Percentiles rank a stretch among this genome's conserved stretches.
phyloP scores from a whole-genome alignment of 2,888 invertebrate genomes.

The Bugula neritina region DNA sequence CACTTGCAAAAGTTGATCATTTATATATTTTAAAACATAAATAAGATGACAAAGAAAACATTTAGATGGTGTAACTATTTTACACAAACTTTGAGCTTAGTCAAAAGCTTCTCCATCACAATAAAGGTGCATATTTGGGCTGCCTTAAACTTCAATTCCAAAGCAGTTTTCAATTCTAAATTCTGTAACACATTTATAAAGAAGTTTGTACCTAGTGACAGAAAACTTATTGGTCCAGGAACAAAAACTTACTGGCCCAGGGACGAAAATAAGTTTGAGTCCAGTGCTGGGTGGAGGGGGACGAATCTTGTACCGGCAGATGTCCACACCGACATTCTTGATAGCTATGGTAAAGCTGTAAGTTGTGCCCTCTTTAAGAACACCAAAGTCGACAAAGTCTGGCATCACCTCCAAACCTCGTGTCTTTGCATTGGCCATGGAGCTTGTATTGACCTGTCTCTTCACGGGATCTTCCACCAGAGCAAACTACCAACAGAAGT shows the following conservation, averaged over 20 bases:
- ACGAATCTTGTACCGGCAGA: conserved; percentile 50
- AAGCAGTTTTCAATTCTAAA: no score
- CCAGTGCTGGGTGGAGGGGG: conserved; percentile 53
- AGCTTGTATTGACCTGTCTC: conserved; percentile 42
- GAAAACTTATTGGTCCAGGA: no score
- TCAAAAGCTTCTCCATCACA: no score
- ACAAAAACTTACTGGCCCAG: conserved; percentile 50
- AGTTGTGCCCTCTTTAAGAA: conserved; percentile 49
- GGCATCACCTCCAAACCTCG: conserved; percentile 48
- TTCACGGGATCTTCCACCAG: conserved; percentile 48
- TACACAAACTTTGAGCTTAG: no score
- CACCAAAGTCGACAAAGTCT: conserved; percentile 49
- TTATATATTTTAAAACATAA: no score
- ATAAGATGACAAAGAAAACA: no score
- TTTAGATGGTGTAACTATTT: no score
- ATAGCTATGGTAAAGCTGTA: conserved; percentile 44
- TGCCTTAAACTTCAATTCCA: no score
- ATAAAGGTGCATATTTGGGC: no score
- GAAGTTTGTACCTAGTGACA: no score
- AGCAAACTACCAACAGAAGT: conserved; percentile 39
- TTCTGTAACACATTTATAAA: no score
- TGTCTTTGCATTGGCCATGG: conserved; percentile 37
- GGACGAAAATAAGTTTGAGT: conserved; percentile 46
- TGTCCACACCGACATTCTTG: conserved; percentile 51
- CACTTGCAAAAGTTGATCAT: no score